Base-by-base conservation (phyloP, 2,113 vertebrate species). In the Apteryx owenii region DNA sequence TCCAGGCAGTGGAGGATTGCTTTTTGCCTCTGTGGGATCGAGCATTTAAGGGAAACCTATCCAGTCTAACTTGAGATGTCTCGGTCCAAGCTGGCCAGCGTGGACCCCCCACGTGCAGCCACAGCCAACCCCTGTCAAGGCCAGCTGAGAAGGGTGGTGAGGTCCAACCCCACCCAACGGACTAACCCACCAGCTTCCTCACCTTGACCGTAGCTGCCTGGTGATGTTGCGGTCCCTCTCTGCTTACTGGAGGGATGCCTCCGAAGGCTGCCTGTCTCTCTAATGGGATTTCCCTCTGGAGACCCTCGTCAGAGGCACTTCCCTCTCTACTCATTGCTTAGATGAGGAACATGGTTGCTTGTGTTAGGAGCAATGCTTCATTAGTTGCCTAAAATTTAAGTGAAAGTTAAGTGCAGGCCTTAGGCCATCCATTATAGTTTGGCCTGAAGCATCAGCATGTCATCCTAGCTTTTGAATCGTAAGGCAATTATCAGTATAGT, bases 191-290 rank as follows among this genome's bases (percentile, higher is more conserved):
- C 36, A 21, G 5, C 9, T 22, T 22, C 60, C 51, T 60, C 26
- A 4, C 31, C n/a, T 53, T 28, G 17, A 48, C 46, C 11, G 18
- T 46, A 14, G 18, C 46, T 48, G 12, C 22, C 31, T 38, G 53
- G 4, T n/a, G 12, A 20, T 14, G 19, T 48, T 56, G 1, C 60
- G 9, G 4, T 17, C 33, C 40, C 14, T 23, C 1, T 11, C 6
- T 1, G 22, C 21, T 33, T 38, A 4, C 1, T 14, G 8, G 5
- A 50, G 51, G 31, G 65, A 23, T 10, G 20, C 11, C 46, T 73
- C 64, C 5, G 31, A 46, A 71, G 53, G 38, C 82, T n/a, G 26
- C 13, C 8, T 0, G 14, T 16, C 28, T 56, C 8, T 54, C 44
- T 26, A 17, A 80, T n/a, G 76, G 48, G 13, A 5, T 66, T 79